phyloP scores from a whole-genome alignment of 2,888 invertebrate species.

The Automeris io region DNA sequence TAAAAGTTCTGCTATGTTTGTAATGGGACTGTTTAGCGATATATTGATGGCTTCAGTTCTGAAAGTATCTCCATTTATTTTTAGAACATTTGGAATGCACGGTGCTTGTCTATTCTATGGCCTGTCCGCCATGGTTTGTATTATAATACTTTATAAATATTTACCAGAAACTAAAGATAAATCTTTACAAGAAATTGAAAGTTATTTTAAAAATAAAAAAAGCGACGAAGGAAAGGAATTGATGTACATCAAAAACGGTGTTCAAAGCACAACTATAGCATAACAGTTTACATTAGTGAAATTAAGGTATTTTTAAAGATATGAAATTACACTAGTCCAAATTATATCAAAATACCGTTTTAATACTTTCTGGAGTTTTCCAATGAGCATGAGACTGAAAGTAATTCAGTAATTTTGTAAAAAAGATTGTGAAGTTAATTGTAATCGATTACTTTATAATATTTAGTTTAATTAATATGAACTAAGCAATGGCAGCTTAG shows the following conservation, averaged over 20 bases:
- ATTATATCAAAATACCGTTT: background rate
- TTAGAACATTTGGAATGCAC: constrained; percentile 15
- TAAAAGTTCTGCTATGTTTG: constrained; percentile 14
- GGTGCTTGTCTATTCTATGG: constrained; percentile 21
- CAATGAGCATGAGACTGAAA: background rate
- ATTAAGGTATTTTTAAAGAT: background rate
- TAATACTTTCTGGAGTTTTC: background rate
- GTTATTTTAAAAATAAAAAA: constrained; percentile 10
- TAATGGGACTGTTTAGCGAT: constrained; percentile 11
- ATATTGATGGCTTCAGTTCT: constrained; percentile 11
- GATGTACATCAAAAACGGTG: constrained; percentile 7
- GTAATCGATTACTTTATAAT: background rate
- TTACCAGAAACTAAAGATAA: constrained; percentile 24
- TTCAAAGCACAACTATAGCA: constrained; percentile 5
- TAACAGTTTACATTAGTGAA: background rate
- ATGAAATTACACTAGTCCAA: constrained; percentile 4
- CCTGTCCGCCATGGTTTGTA: constrained; percentile 12
- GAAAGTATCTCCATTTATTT: constrained; percentile 20
- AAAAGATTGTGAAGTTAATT: background rate
- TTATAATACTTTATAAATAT: constrained; percentile 15
- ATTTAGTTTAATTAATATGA: no score
- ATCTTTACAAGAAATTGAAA: constrained; percentile 17
- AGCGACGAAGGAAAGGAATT: constrained; percentile 11
- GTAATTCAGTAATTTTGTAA: background rate
- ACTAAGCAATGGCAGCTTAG: no score